These are phyloP conservation scores for Lomographa bimaculata DNA, from an alignment of 2,888 invertebrate species.

Conservation along the genomic window DNA sequence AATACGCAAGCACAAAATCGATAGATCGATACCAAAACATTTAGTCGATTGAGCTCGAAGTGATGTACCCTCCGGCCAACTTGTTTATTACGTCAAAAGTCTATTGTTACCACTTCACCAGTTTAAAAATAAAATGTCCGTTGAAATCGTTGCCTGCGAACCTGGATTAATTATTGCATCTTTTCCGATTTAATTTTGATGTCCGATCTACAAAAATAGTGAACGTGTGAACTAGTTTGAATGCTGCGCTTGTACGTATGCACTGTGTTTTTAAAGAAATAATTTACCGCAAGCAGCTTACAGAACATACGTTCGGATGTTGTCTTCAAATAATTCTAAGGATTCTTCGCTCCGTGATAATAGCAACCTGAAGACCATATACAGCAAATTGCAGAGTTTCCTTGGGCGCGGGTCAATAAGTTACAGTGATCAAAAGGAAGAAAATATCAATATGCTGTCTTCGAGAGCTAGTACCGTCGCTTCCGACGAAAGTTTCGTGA, in stretches of 20 bases:
- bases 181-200: slow-evolving; percentile 32
- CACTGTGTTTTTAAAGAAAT: background rate
- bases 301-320: slow-evolving; percentile 50
- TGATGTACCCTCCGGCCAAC: no score
- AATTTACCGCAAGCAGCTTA: background rate
- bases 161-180: slow-evolving; percentile 33
- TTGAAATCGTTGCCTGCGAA: slow-evolving; percentile 39
- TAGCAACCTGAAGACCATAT: slow-evolving; percentile 50
- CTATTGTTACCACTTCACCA: no score
- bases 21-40: no score
- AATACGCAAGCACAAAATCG: no score
- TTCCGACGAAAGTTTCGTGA: slow-evolving; percentile 63
- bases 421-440: slow-evolving; percentile 23
- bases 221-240: background rate
- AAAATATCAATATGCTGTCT: slow-evolving; percentile 47
- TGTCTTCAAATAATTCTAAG: slow-evolving; percentile 55
- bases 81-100: no score
- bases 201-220: slow-evolving; percentile 16
- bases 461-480: slow-evolving; percentile 48
- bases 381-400: slow-evolving; percentile 54
- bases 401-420: slow-evolving; percentile 41
- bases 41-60: no score
- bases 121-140: slow-evolving; percentile 46
- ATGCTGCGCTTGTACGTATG: background rate
- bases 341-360: slow-evolving; percentile 47